Percentiles rank a stretch among this genome's conserved stretches.
These are phyloP conservation scores for Platichthys flesus DNA, from an alignment of 2,113 vertebrate species.

Conservation along the genomic window DNA sequence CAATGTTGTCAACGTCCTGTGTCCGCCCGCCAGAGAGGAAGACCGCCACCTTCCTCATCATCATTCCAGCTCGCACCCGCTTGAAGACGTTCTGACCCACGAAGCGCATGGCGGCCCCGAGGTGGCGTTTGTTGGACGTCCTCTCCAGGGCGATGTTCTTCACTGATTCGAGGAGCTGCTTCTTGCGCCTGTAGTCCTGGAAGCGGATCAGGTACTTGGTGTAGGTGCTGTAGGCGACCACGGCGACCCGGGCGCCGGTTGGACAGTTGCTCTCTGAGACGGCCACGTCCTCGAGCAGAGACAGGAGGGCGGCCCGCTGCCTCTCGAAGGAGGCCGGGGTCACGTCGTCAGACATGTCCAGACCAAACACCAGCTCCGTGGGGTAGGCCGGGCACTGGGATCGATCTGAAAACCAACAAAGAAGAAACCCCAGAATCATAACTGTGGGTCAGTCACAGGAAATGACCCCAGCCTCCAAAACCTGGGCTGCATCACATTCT, in stretches of 20 bases:
- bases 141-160: conserved; percentile 79
- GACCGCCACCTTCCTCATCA: conserved; percentile 87
- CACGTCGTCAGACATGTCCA: conserved; percentile 88
- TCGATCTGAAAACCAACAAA: conserved; percentile 57
- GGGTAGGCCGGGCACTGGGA: conserved; percentile 84
- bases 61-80: conserved; percentile 77
- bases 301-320: conserved; percentile 81
- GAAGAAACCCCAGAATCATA: not conserved
- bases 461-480: too few species aligned
- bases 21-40: conserved; percentile 83
- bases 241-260: conserved; percentile 82
- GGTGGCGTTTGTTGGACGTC: conserved; percentile 76
- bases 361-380: conserved; percentile 88
- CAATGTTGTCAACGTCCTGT: conserved; percentile 65
- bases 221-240: conserved; percentile 82
- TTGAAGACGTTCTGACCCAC: conserved; percentile 89
- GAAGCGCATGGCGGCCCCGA: conserved; percentile 87
- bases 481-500: too few species aligned
- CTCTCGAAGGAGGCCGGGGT: conserved; percentile 80
- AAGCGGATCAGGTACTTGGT: conserved; percentile 87
- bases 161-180: conserved; percentile 78
- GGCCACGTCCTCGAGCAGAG: conserved; percentile 81
- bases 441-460: not conserved
- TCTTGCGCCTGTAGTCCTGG: conserved; percentile 81
- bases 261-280: conserved; percentile 90